Base-by-base conservation (phyloP, 2,888 invertebrate genomes). In the Alcis repandata region DNA sequence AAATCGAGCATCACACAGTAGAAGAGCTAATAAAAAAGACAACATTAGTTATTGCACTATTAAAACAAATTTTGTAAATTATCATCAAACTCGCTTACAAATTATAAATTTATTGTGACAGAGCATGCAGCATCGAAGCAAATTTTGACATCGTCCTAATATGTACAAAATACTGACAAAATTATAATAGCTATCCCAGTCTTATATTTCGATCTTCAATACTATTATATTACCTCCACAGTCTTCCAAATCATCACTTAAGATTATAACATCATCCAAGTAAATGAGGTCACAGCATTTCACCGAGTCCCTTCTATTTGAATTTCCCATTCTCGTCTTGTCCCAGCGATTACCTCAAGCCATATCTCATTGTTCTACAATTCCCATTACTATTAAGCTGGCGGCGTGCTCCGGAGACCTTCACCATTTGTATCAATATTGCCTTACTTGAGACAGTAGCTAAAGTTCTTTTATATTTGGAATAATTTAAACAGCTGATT, bases 361-460 rank as follows among this genome's bases (percentile, higher is more conserved):
- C 57, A 71, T 71, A 66, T 67, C 66, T 71, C 66, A 71, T 71
- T 73, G 69, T 71, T 69, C 63, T 71, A 71, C 68, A 63, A 67
- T 67, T 36, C 63, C 64, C 62, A 73, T 70, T 73, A 71, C 69
- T 69, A 71, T 65, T 56, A 57, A 67, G 64, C 61, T 48, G 58
- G 64, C 66, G 59, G 68, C 63, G 62, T 71, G 70, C 63, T 61
- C 67, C 20, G n/a, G 59, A 71, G 68, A 68, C 69, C 68, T 69
- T 69, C 67, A 65, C 64, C 70, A 70, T 70, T 70, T 69, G 68
- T 70, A 71, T 70, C 70, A 68, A 72, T 72, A 69, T 65, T 53
- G 63, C 49, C 19, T 48, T 17, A 49, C 41, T 49, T 19, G 1
- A 52, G 13, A 48, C 59, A 64, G 64, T 59, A 56, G 43, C 19